Evolutionary conservation across 2,797 vertebrate genomes (phyloP).

Genomic region (Anas georgica): DNA sequence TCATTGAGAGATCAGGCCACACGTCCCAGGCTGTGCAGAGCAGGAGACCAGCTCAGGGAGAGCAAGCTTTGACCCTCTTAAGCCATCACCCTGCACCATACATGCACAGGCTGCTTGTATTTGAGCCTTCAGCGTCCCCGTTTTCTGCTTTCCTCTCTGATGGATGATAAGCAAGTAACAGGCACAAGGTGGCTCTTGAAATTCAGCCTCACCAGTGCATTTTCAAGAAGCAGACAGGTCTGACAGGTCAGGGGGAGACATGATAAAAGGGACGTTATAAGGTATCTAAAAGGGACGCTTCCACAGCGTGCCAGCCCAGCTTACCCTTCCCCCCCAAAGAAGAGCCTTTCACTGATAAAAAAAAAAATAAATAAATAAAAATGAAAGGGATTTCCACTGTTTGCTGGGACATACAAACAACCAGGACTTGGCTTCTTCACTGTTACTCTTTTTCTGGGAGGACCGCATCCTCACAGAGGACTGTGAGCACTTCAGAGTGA

Average conservation of each 20-base stretch:
- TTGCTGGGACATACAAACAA: neutral
- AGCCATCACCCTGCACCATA: neutral
- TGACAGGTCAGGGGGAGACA: neutral
- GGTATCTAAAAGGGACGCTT: neutral
- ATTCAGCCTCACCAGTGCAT: neutral
- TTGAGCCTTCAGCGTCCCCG: neutral
- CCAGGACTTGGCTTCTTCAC: neutral
- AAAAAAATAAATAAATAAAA: neutral
- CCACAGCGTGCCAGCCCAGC: neutral
- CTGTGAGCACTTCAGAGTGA: neutral
- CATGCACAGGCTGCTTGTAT: rapidly evolving
- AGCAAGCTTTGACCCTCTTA: neutral
- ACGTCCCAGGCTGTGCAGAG: neutral
- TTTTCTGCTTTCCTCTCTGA: neutral
- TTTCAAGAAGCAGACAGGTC: neutral
- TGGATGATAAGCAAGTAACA: neutral
- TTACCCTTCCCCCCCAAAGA: neutral
- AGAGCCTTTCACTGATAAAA: neutral
- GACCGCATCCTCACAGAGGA: neutral
- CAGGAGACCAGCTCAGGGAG: neutral
- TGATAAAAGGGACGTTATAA: neutral
- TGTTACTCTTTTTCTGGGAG: neutral
- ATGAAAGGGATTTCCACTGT: neutral
- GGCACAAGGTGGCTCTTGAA: neutral
- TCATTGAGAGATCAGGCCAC: neutral